phyloP scores from a whole-genome alignment of 1,140 invertebrate genomes.

The Hylaeus volcanicus region DNA sequence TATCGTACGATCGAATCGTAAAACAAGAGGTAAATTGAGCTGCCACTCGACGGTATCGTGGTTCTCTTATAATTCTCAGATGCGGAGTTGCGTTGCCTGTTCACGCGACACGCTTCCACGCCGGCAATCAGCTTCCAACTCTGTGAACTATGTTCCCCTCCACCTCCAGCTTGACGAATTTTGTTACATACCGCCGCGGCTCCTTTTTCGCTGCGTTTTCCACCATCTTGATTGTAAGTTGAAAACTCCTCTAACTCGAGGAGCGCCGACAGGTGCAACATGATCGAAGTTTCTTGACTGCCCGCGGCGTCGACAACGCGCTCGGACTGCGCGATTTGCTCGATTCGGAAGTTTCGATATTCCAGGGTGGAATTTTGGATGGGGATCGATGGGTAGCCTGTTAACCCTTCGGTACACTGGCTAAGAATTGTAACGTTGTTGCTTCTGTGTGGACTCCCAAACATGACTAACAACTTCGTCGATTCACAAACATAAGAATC shows the following conservation, averaged over 20 bases:
- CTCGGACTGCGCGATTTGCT: conserved; percentile 51
- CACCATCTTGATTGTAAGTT: conserved; percentile 29
- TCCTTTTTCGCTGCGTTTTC: neutral
- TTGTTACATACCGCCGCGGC: conserved; percentile 5
- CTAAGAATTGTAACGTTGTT: no score
- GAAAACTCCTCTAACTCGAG: conserved; percentile 46
- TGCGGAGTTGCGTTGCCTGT: conserved; percentile 47
- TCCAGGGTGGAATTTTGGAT: conserved; percentile 28
- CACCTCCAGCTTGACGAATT: conserved; percentile 2
- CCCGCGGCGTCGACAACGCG: conserved; percentile 47
- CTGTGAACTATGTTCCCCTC: neutral
- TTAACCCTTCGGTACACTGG: no score
- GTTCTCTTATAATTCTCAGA: conserved; percentile 51
- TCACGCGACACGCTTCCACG: conserved; percentile 46
- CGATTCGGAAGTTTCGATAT: conserved; percentile 54
- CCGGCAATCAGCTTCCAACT: conserved; percentile 46
- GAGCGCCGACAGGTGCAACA: conserved; percentile 42
- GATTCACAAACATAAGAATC: no score
- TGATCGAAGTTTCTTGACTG: conserved; percentile 53
- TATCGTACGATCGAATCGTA: conserved; percentile 56
- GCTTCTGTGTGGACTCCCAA: no score
- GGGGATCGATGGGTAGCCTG: neutral
- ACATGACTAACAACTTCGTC: no score
- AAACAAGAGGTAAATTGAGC: conserved; percentile 63
- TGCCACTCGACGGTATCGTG: conserved; percentile 58